phyloP scores from a whole-genome alignment of 2,797 vertebrate genomes.

The Muscicapa comitata region DNA sequence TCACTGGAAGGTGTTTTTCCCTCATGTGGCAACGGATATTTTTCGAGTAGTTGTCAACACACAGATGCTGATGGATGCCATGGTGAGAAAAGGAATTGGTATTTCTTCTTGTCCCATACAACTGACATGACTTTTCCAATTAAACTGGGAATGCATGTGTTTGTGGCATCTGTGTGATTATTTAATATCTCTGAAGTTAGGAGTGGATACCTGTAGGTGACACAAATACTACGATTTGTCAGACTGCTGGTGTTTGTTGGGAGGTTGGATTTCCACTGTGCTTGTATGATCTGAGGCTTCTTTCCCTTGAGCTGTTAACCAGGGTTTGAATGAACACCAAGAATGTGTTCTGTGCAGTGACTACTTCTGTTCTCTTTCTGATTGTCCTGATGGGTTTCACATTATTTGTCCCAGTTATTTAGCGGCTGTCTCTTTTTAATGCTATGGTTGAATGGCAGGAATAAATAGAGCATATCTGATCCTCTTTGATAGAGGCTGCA shows the following conservation, averaged over 20 bases:
- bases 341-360: neutral
- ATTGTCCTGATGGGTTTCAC: neutral
- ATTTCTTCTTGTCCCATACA: neutral
- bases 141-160: neutral
- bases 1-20: neutral
- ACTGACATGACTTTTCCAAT: neutral
- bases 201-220: neutral
- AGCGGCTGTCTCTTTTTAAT: neutral
- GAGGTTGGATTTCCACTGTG: neutral
- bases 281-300: neutral
- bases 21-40: neutral
- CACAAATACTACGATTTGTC: neutral
- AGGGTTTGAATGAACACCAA: neutral
- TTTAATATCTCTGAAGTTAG: neutral
- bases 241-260: neutral
- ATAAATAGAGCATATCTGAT: constrained; percentile 55
- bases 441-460: constrained; percentile 15
- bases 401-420: constrained; percentile 15
- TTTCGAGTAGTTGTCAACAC: neutral
- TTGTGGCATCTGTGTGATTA: neutral
- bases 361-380: neutral
- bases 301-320: neutral
- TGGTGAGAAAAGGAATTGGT: neutral
- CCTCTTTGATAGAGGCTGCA: neutral
- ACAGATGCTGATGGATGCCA: neutral